Conservation (phyloP, 1,140 invertebrate genomes). For the Probaryconus sp. region DNA sequence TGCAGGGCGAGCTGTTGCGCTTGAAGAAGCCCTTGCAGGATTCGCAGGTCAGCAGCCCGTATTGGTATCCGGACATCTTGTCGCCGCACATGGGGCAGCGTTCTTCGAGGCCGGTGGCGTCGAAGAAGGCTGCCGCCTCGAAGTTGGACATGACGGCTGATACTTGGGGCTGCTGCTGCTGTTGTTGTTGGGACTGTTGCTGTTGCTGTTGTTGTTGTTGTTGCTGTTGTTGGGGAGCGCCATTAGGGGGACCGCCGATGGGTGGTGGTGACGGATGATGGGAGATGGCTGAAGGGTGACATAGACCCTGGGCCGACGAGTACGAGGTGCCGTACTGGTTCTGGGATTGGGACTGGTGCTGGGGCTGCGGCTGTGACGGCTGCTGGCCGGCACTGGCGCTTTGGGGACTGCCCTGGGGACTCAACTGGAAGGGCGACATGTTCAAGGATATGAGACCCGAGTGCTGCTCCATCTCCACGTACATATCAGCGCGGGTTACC, state of each 20-base stretch:
- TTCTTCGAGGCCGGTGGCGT: slow-evolving; percentile 95
- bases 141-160: slow-evolving; percentile 71
- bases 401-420: slow-evolving; percentile 82
- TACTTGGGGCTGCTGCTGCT: slow-evolving; percentile 62
- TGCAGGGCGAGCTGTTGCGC: slow-evolving; percentile 89
- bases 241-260: too few relatives aligned
- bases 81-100: slow-evolving; percentile 99
- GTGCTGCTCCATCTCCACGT: slow-evolving; percentile 90
- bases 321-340: slow-evolving; percentile 68
- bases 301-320: slow-evolving; percentile 72
- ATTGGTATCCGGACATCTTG: slow-evolving; percentile 99
- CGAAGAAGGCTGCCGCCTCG: slow-evolving; percentile 80
- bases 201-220: slow-evolving; percentile 49
- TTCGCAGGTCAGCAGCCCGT: slow-evolving; percentile 98
- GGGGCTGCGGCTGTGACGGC: slow-evolving; percentile 62
- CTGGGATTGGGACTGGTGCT: too few relatives aligned
- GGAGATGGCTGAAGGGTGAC: too few relatives aligned
- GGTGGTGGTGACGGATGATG: too few relatives aligned
- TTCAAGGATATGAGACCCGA: slow-evolving; percentile 90
- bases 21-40: slow-evolving; percentile 99
- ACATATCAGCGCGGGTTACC: slow-evolving; percentile 81
- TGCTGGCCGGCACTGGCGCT: slow-evolving; percentile 68
- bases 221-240: slow-evolving; percentile 5
- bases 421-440: slow-evolving; percentile 89
- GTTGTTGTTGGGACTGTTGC: slow-evolving; percentile 57